Base-by-base conservation (phyloP, 2,888 invertebrate species). In the Rhorus exstirpatorius region DNA sequence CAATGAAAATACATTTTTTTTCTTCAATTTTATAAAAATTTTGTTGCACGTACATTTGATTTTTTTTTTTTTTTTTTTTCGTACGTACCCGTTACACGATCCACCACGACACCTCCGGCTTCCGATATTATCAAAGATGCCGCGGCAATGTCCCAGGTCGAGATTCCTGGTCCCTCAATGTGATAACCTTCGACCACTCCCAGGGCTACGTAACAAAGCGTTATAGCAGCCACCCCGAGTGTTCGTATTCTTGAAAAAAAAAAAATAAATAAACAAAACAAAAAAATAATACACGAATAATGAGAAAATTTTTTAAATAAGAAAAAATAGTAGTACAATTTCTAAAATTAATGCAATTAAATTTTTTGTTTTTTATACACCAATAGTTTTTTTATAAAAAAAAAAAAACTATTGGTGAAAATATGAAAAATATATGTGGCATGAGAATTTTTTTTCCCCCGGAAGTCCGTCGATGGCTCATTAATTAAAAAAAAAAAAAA, bases 81-180 rank as follows among this genome's bases (percentile, higher is more conserved):
- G 17, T 49, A 65, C 41, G 76, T 84, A 91, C 92, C 92, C 85
- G 92, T 92, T 84, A 89, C 87, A 19, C 92, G 91, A 89, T 97
- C 96, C 44, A 94, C 93, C n/a, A 96, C 94, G 71, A 94, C 93
- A 35, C 97, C 97, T 14, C 97, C 97, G 51, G 97, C 97, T 94
- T 97, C 97, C 51, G 93, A 93, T 35, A 97, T 94, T 83, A 97
- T 96, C 46, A 97, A 91, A 24, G 94, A 95, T 1, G 96, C 96
- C 12, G 97, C 97, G 24, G 96, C 95, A 35, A 96, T 95, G 91
- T 97, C 97, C 97, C 97, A 97, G 10, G 96, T 95, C 87, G 96
- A 95, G 53, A 97, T 94, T 76, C 97, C 96, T 26, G 92, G 92
- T 49, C 92, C 92, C 90, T 96, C 96, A 87, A 97, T 96, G 86